Percentiles rank a stretch among this genome's conserved stretches.
These are phyloP conservation scores for Martes martes DNA, from an alignment of 2,113 vertebrate species.

Conservation along the genomic window DNA sequence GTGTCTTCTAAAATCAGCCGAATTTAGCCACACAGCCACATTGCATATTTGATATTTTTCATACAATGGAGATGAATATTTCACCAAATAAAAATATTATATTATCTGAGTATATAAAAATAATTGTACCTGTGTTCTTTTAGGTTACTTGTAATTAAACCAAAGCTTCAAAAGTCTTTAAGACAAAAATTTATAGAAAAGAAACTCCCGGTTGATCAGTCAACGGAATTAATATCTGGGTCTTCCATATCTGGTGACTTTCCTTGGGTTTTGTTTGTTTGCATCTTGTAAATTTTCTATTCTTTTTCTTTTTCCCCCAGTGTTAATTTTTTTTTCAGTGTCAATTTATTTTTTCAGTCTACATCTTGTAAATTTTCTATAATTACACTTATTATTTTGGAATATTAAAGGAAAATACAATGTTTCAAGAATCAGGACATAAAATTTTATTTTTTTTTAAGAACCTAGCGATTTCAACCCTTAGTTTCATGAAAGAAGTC, in stretches of 20 bases:
- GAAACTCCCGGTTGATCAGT: background rate
- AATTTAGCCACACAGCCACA: background rate
- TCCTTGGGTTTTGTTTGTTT: background rate
- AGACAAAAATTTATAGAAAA: background rate
- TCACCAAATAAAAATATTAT: background rate
- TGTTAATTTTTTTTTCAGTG: no score
- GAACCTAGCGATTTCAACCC: background rate
- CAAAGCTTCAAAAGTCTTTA: background rate
- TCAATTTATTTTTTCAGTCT: no score
- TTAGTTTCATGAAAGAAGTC: background rate
- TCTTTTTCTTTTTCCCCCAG: no score
- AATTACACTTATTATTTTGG: background rate
- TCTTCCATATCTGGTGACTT: background rate
- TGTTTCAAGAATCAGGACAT: background rate
- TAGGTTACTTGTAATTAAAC: background rate
- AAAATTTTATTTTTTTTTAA: background rate
- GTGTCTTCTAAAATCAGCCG: background rate
- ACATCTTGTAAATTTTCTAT: background rate
- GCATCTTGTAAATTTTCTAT: background rate
- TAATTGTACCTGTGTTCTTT: background rate
- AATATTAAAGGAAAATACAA: background rate
- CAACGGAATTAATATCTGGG: background rate
- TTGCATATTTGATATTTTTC: background rate
- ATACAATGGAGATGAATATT: background rate
- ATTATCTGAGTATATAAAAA: background rate